These are phyloP conservation scores for Vipera latastei DNA, from an alignment of 2,797 vertebrate genomes.

Conservation along the genomic window DNA sequence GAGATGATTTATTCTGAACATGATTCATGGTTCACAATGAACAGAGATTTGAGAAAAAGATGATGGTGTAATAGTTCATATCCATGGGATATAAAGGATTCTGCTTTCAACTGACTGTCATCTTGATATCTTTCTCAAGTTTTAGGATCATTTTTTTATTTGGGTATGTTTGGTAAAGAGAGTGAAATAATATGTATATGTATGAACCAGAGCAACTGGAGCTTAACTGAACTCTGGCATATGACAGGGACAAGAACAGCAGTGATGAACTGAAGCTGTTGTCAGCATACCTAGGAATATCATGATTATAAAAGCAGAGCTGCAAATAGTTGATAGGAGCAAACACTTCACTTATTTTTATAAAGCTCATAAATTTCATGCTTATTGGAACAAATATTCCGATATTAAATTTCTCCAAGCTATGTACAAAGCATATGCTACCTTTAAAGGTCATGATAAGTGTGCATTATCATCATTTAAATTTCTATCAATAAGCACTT, in stretches of 20 bases:
- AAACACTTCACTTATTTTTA: slow-evolving; percentile 22
- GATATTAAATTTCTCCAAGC: slow-evolving; percentile 34
- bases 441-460: slow-evolving; percentile 62
- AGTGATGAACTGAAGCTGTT: not conserved
- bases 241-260: not conserved
- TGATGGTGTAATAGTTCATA: not conserved
- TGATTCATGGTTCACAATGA: not conserved
- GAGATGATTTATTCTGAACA: slow-evolving; percentile 8
- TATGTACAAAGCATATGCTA: slow-evolving; percentile 34
- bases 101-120: not conserved
- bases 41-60: not conserved
- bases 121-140: slow-evolving; percentile 12
- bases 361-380: slow-evolving; percentile 17
- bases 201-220: not conserved
- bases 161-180: not conserved
- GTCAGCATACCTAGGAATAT: not conserved
- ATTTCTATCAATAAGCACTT: slow-evolving; percentile 41
- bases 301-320: not conserved
- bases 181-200: not conserved
- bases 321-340: not conserved
- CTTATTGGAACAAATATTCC: slow-evolving; percentile 24
- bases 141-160: not conserved
- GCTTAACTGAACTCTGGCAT: not conserved
- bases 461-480: slow-evolving; percentile 42
- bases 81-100: not conserved